Base-by-base conservation (phyloP, 2,113 vertebrate species). In the Rhodinocichla rosea region DNA sequence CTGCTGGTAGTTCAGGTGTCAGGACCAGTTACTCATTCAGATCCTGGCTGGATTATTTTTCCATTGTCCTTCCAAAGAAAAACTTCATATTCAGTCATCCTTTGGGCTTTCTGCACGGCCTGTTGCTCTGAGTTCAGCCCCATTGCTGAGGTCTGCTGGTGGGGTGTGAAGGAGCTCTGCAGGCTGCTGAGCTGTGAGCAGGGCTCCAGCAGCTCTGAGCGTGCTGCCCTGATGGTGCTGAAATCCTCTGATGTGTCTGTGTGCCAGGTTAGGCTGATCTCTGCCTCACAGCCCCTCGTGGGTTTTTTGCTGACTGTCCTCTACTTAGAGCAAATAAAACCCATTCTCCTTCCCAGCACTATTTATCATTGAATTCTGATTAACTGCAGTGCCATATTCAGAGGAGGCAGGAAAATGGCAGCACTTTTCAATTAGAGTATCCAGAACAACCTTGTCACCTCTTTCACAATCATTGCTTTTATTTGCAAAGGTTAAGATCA, bases 401-500 rank as follows among this genome's bases (percentile, higher is more conserved):
- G 60, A 78, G 49, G 40, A 95, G 63, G 69, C 90, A 83, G 83
- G 74, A 70, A 89, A 94, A 82, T 56, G 67, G 47, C 57, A 76
- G 73, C 33, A 52, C 62, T 75, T 90, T 69, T 95, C 88, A 91
- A 20, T 74, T 78, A 83, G 64, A 70, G 40, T 40, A 73, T 33
- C 92, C 91, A 70, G 76, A 90, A 80, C 55, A 94, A 90, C 93
- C 76, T 78, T 80, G 60, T 65, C 55, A 53, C 65, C 39, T 94
- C 33, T 96, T 93, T 93, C 80, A 67, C 39, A 69, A 92, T 27
- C 60, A n/a, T 30, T 67, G 85, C 44, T 68, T 93, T 94, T 69
- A 47, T 89, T 97, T 94, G 74, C 87, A 75, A 71, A 94, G 79
- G 83, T 94, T 89, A 92, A 60, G 69, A 75, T 75, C 22, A 78